Percentiles rank a stretch among this genome's conserved stretches.
phyloP scores from a whole-genome alignment of 1,140 invertebrate species.

The Drosophila tropicalis region DNA sequence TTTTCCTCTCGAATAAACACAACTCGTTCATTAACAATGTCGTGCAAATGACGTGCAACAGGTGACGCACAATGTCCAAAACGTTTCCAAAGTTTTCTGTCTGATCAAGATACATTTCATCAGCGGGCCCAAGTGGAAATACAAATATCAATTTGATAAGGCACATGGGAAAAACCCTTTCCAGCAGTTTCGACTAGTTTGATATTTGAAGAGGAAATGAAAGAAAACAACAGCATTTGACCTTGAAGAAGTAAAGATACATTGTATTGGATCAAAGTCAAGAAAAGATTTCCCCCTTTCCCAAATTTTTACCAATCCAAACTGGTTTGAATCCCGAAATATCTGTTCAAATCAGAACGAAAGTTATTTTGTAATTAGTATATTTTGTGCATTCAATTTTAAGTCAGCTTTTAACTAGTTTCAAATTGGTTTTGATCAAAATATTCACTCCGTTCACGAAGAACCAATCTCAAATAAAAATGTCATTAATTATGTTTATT shows the following conservation, averaged over 20 bases:
- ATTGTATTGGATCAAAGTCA: neutral
- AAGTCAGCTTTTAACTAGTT: neutral
- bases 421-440: neutral
- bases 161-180: neutral
- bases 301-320: neutral
- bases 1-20: neutral
- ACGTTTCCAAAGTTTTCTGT: neutral
- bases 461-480: neutral
- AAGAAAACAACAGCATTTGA: neutral
- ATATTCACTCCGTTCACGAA: neutral
- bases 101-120: slow-evolving; percentile 4
- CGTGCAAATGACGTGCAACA: slow-evolving; percentile 44
- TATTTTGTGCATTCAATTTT: neutral
- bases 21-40: slow-evolving; percentile 60
- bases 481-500: neutral
- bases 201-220: neutral
- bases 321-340: neutral
- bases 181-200: neutral
- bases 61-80: slow-evolving; percentile 13
- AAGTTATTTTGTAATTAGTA: neutral
- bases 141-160: slow-evolving; percentile 2
- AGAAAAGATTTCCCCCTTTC: neutral
- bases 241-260: neutral
- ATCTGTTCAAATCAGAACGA: neutral
- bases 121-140: neutral